These are phyloP conservation scores for Carapus acus DNA, from an alignment of 2,797 vertebrate genomes.

Conservation along the genomic window DNA sequence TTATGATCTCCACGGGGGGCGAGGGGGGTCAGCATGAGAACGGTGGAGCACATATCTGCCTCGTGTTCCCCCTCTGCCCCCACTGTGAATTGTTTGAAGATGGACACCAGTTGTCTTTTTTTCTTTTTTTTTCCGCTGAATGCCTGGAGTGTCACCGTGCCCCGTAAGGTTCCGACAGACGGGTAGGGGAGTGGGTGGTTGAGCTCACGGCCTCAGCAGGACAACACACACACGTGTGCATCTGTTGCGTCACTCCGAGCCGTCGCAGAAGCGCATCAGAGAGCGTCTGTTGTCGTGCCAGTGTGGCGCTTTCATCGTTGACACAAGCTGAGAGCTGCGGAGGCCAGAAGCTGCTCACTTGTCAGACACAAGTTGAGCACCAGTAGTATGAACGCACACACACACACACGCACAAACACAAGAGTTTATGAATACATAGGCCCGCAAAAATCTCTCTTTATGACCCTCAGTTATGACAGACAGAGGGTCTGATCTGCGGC, in stretches of 20 bases:
- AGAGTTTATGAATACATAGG: too few relatives aligned
- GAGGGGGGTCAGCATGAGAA: constrained; percentile 36
- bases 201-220: constrained; percentile 21
- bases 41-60: constrained; percentile 29
- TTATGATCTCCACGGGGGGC: constrained; percentile 40
- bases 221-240: constrained; percentile 27
- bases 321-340: constrained; percentile 28
- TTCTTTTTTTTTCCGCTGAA: constrained; percentile 46
- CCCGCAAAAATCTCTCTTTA: constrained; percentile 17
- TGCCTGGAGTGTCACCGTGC: constrained; percentile 50
- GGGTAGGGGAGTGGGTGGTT: constrained; percentile 28
- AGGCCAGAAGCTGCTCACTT: constrained; percentile 22
- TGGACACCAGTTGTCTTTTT: constrained; percentile 61
- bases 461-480: constrained; percentile 13
- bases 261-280: not conserved
- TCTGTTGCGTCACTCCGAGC: constrained; percentile 26
- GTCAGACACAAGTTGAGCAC: constrained; percentile 43
- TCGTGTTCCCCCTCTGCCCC: not conserved
- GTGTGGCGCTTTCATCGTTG: constrained; percentile 2
- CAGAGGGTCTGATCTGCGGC: constrained; percentile 12
- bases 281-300: not conserved
- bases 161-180: constrained; percentile 43
- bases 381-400: constrained; percentile 15
- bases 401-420: constrained; percentile 14
- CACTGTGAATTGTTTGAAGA: constrained; percentile 66